Evolutionary conservation across 1,140 invertebrate species (phyloP), one percentile per base, ranked within the genome.

Genomic region (Aphelenchoides avenae): DNA sequence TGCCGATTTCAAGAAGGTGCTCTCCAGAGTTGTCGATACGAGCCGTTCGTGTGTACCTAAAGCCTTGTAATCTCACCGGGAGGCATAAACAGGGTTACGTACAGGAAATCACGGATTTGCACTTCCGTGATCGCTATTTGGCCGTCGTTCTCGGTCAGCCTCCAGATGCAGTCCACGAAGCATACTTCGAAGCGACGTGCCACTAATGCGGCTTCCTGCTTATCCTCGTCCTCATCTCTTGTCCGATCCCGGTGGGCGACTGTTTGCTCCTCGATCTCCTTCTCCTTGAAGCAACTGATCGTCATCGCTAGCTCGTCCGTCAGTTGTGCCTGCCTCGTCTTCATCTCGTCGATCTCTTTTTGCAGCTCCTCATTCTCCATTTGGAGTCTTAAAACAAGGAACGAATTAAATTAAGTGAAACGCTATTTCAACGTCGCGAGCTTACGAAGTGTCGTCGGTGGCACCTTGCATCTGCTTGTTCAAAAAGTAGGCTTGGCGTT

Each of bases 121-220:
- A 97, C 81, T 81, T 99, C 92, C 2, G 92, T 88, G 62, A 98
- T 91, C 42, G 91, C 92, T 42, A 97, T 84, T 78, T 95, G 92
- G 0, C 94, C 93, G 82, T 98, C 93, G 5, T 87, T 86, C 79
- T 97, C 91, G 0, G 93, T 99, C 24, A 99, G 83, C 48, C 91
- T 79, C 94, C 94, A 99, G 63, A 91, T 87, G n/a, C 93, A 93
- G 77, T 92, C 89, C 79, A 95, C 94, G 77, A 99, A 97, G 78
- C 90, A 96, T 64, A 99, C 94, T 54, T 98, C 93, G 76, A 91
- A 92, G 22, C 89, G 85, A 39, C 91, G 81, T 6, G 90, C 86
- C 30, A 89, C 85, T 2, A 85, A 85, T 0, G 79, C 71, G 29
- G 86, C 83, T 31, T 85, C 46, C 11, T 64, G 63, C n/a, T n/a